These are phyloP conservation scores for Pempheris klunzingeri DNA, from an alignment of 2,797 vertebrate genomes.

Conservation along the genomic window DNA sequence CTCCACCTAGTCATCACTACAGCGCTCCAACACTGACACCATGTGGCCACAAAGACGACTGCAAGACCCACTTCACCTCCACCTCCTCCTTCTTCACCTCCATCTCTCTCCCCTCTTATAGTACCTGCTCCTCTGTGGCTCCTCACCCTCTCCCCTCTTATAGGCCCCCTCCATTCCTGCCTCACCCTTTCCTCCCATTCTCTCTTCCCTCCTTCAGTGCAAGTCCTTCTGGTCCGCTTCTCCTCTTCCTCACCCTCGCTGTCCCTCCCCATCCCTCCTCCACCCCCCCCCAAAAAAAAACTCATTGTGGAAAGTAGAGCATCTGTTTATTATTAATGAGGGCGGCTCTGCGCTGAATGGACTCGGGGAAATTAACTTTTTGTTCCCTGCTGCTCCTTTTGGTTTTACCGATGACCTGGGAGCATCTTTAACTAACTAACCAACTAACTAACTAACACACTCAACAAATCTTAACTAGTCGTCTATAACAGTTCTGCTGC, in stretches of 20 bases:
- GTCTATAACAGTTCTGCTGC: no score
- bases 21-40: conserved; percentile 67
- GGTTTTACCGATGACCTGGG: conserved; percentile 8
- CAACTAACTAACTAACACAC: no score
- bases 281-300: neutral
- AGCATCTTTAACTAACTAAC: neutral
- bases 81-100: neutral
- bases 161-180: neutral
- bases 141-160: neutral
- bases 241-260: neutral
- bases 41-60: conserved; percentile 41
- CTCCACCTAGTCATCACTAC: neutral
- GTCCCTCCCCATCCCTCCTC: neutral
- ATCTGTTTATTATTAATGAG: conserved; percentile 68
- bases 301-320: conserved; percentile 67
- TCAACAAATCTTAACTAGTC: neutral
- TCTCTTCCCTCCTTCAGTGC: neutral
- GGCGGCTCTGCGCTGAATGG: conserved; percentile 56
- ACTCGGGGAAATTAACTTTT: conserved; percentile 51
- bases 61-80: neutral
- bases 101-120: neutral
- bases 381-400: conserved; percentile 35
- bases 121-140: no score
- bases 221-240: neutral
- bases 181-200: neutral